A percentile compares a stretch with the other conserved stretches of the same genome.
Conservation (phyloP, 2,888 invertebrate genomes). For the Dinocampus coccinellae region DNA sequence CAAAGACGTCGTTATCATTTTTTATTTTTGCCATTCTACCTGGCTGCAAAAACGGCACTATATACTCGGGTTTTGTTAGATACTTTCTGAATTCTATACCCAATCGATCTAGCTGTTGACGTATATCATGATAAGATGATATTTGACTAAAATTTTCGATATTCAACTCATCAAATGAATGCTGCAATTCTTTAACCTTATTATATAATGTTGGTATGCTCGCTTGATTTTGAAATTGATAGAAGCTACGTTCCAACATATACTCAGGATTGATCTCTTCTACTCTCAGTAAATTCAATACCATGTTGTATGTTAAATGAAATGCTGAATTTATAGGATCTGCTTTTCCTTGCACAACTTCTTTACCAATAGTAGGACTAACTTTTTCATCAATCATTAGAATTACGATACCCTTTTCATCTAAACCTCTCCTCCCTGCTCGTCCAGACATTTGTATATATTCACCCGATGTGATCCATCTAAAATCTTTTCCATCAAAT, state of each 20-base stretch:
- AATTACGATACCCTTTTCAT: slow-evolving; percentile 97
- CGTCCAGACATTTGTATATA: slow-evolving; percentile 99
- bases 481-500: slow-evolving; percentile 95
- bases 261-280: slow-evolving; percentile 99
- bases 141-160: slow-evolving; percentile 81
- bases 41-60: slow-evolving; percentile 94
- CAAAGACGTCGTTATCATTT: slow-evolving; percentile 87
- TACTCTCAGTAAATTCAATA: slow-evolving; percentile 93
- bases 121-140: slow-evolving; percentile 86
- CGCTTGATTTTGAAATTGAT: slow-evolving; percentile 98
- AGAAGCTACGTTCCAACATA: slow-evolving; percentile 98
- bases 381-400: slow-evolving; percentile 99
- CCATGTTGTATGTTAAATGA: slow-evolving; percentile 99
- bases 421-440: slow-evolving; percentile 96
- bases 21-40: slow-evolving; percentile 93
- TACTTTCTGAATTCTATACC: slow-evolving; percentile 82
- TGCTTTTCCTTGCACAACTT: slow-evolving; percentile 89
- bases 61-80: slow-evolving; percentile 87
- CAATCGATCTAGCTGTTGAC: slow-evolving; percentile 83
- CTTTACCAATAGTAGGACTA: slow-evolving; percentile 80
- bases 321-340: slow-evolving; percentile 99
- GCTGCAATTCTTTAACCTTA: slow-evolving; percentile 77
- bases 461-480: slow-evolving; percentile 97
- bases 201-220: slow-evolving; percentile 91
- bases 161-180: slow-evolving; percentile 76